Base-by-base conservation (phyloP, 2,113 vertebrate species). In the Sylvia atricapilla region DNA sequence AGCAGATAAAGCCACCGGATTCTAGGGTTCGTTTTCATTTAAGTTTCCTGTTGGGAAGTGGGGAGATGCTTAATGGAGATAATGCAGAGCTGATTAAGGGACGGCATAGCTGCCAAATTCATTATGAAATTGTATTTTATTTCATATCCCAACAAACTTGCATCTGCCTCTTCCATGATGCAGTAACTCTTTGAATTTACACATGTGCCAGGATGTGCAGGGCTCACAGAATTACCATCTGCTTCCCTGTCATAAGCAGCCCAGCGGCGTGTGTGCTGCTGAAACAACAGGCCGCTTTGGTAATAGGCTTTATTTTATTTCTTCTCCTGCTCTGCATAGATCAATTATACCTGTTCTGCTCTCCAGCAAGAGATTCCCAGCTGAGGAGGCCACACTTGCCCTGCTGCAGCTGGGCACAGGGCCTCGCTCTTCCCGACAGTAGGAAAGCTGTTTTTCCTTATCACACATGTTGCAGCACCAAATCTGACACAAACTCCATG, bases 131-230 rank as follows among this genome's bases (percentile, higher is more conserved):
- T 92, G 56, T 72, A 86, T 94, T 97, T 97, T 94, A 88, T 85
- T 97, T 96, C 97, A 94, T 95, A 96, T 89, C 67, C 83, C 95
- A 96, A 91, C 87, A 95, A 95, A 95, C 91, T 95, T 97, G 94
- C 91, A 97, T 95, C 95, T 97, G 96, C 93, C 95, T 96, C 93
- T 97, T 93, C 78, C 90, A 93, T 47, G 94, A 96, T 91, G 96
- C 87, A 93, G 88, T 95, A 94, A 96, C 84, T 97, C 97, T 95
- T 94, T 95, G 95, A 92, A 95, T 88, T 55, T 84, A 90, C 82
- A 75, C 22, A 69, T 59, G 81, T 94, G 93, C 95, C 95, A 96
- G 83, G 94, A 93, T 85, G 85, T 49, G 89, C 87, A 63, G 77
- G 82, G 72, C 93, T 97, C 95, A 4, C 80, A 96, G 92, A 93